Base-by-base conservation (phyloP, 1,140 invertebrate species). In the Thaumetopoea pityocampa region DNA sequence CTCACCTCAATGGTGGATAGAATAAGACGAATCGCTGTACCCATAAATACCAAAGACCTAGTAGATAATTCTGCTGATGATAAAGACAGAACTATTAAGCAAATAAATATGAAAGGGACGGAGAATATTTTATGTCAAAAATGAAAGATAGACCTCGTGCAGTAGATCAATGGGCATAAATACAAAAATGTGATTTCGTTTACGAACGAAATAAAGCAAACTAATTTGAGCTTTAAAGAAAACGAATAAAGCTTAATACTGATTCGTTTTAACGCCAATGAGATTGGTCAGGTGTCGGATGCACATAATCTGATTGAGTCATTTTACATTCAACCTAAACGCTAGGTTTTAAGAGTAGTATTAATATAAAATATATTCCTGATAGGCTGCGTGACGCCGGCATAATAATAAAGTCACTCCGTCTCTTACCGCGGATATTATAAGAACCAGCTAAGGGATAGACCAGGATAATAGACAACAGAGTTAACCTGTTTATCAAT, bases 111-210 rank as follows among this genome's bases (percentile, higher is more conserved):
- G 38, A 70, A 48, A 55, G 54, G 47, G 60, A 72, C 19, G 35
- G 42, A 44, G 14, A 28, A 60, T 38, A 53, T 67, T 59, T 67
- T 63, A 63, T 71, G 67, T 71, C 71, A 73, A 73, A 70, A 79
- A 73, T 73, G 61, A 76, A 60, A 61, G 61, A 70, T 63, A 64
- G 55, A 61, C 60, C 68, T 67, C 70, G 66, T 70, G 73, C 60
- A 58, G 63, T 71, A 73, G 73, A 62, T 78, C 58, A 78, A 79
- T 79, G 67, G 69, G 67, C 57, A 66, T 51, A 40, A 51, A 58
- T 56, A 47, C 61, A 64, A 63, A 43, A 9, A 24, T 49, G 49
- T 42, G 12, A 32, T 33, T 42, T 18, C 38, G 48, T 24, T 20
- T 24, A 11, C 12, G 10, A 28, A 52, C 24, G 0, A 2, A 12